Evolutionary conservation across 2,888 invertebrate genomes (phyloP).

Genomic region (Aphodius granarius): DNA sequence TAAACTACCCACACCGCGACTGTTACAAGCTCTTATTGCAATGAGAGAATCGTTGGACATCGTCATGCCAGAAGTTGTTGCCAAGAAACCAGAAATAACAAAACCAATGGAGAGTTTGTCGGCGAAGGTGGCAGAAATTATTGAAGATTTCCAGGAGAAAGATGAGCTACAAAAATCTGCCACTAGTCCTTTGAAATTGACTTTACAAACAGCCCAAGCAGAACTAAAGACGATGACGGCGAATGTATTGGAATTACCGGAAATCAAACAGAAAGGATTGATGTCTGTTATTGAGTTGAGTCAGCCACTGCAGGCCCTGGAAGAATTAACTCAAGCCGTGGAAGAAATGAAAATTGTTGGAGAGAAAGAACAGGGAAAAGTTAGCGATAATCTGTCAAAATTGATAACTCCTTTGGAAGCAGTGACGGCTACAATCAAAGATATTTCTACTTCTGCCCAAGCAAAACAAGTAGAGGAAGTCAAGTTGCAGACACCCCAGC

Average conservation of each 20-base stretch:
- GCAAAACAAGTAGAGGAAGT: constrained; percentile 21
- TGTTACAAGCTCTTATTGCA: constrained; percentile 24
- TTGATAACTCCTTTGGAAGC: constrained; percentile 15
- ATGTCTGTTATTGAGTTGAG: constrained; percentile 15
- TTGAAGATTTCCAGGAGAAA: constrained; percentile 32
- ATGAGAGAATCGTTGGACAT: constrained; percentile 24
- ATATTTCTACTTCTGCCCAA: background rate
- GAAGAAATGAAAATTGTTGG: background rate
- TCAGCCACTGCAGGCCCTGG: constrained; percentile 22
- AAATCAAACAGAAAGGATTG: constrained; percentile 1
- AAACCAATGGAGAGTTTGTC: constrained; percentile 35
- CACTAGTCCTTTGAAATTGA: background rate
- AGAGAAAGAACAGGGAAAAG: background rate
- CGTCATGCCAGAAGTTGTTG: background rate
- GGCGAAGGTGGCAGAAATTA: constrained; percentile 18
- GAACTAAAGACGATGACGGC: background rate
- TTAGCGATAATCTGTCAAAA: background rate
- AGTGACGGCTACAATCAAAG: constrained; percentile 1
- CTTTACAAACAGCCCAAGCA: background rate
- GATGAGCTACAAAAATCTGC: constrained; percentile 10
- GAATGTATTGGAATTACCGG: background rate
- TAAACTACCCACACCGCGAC: constrained; percentile 25
- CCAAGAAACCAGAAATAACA: constrained; percentile 1
- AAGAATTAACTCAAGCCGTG: constrained; percentile 15
- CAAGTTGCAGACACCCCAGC: constrained; percentile 30